Evolutionary conservation across 2,797 vertebrate species (phyloP).

Genomic region (Delichon dasypus): DNA sequence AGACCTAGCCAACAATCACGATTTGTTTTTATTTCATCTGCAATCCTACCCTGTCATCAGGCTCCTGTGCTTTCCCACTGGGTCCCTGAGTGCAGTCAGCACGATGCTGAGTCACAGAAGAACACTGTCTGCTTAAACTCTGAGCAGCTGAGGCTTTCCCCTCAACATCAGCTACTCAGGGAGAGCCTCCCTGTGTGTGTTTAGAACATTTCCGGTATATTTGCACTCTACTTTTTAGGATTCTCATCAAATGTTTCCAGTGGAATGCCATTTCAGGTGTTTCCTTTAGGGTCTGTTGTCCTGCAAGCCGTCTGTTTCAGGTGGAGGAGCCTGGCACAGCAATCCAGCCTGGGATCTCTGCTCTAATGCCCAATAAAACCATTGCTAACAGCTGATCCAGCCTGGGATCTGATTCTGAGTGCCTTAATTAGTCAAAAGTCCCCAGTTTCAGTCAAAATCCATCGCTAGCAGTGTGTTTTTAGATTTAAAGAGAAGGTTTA

Average conservation of each 20-base stretch:
- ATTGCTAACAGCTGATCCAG: background rate
- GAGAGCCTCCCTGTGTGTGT: accelerated
- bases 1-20: background rate
- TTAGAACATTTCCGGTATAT: background rate
- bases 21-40: background rate
- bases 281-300: background rate
- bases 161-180: background rate
- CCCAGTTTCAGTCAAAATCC: background rate
- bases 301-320: background rate
- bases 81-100: background rate
- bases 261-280: background rate
- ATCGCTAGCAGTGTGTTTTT: background rate
- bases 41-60: background rate
- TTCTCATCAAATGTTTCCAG: background rate
- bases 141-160: background rate
- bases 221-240: background rate
- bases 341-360: background rate
- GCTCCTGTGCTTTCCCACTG: background rate
- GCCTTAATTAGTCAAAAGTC: background rate
- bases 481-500: background rate
- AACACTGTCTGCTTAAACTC: background rate
- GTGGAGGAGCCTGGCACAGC: background rate
- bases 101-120: background rate
- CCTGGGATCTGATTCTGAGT: background rate
- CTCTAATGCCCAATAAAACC: background rate